Base-by-base conservation (phyloP, 2,113 vertebrate genomes). In the Pandion haliaetus region DNA sequence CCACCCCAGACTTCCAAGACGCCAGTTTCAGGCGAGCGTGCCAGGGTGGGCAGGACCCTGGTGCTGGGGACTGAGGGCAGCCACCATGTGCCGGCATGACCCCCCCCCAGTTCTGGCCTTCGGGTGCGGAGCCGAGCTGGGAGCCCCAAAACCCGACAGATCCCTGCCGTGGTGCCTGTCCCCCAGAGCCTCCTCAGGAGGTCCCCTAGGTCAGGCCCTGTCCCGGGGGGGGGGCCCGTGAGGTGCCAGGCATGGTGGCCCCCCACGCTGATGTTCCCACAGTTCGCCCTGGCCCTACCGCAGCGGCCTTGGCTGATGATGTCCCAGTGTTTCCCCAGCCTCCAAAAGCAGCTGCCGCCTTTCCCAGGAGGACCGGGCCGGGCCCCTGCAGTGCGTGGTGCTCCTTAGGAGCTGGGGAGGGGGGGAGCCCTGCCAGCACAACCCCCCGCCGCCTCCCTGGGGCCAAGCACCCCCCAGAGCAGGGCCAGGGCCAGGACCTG, bases 41-140 rank as follows among this genome's bases (percentile, higher is more conserved):
- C 79, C 2, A 2, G 36, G 10, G 19, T 7, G 6, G 3, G 7
- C 0, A 11, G 65, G 18, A 78, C 8, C 25, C 20, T 0, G 0
- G 52, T 0, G 8, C 59, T 21, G 50, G n/a, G 29, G 24, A 9
- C 44, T 52, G 15, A 42, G 61, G 5, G 6, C 31, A 49, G 32
- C 23, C 7, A 0, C 24, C 23, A 12, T 20, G 15, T 25, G 45
- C 36, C 21, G 3, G 23, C 0, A 2, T 5, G 5, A 73, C 50
- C 47, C 40, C 25, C 25, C 9, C 1, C 13, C 32, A n/a, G 38
- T 45, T 50, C 36, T 9, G 15, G 5, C 7, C 36, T 62, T 49
- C 0, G 2, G 12, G 4, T 36, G 17, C 3, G 26, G 50, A 78
- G 36, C 59, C 1, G 4, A 52, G 16, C 28, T 11, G 9, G 15